Conservation (phyloP, 2,888 invertebrate species). For the Hesperia comma region DNA sequence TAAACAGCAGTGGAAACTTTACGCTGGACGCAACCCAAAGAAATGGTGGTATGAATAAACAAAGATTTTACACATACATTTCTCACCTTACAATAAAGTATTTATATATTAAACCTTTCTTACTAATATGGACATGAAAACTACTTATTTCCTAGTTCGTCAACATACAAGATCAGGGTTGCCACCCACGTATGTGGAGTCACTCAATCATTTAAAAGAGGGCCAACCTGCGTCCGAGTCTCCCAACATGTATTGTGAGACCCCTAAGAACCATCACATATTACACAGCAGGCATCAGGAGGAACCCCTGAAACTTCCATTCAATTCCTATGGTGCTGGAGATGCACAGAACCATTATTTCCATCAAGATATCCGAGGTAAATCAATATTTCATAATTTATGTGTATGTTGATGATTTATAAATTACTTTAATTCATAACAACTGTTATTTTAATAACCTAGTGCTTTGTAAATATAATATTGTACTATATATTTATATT, state of each 20-base stretch:
- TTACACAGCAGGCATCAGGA: slow-evolving; percentile 59
- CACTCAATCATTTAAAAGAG: slow-evolving; percentile 71
- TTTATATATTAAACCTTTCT: background rate
- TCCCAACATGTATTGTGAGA: slow-evolving; percentile 67
- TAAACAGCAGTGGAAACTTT: slow-evolving; percentile 82
- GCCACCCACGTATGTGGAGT: slow-evolving; percentile 75
- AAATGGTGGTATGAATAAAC: slow-evolving; percentile 54
- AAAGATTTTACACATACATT: background rate
- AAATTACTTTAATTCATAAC: too few relatives aligned
- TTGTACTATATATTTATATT: background rate
- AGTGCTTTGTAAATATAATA: background rate
- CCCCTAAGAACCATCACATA: slow-evolving; percentile 64
- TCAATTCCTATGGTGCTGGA: slow-evolving; percentile 72
- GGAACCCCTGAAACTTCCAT: slow-evolving; percentile 62
- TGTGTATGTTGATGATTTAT: too few relatives aligned
- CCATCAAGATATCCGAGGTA: slow-evolving; percentile 72
- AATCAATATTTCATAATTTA: background rate
- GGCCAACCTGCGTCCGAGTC: slow-evolving; percentile 62
- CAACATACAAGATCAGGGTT: slow-evolving; percentile 58
- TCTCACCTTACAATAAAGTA: too few relatives aligned
- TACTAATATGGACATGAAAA: background rate
- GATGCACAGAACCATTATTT: slow-evolving; percentile 75
- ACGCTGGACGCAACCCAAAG: slow-evolving; percentile 65
- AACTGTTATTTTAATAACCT: too few relatives aligned
- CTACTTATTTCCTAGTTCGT: slow-evolving; percentile 49